phyloP scores from a whole-genome alignment of 1,140 invertebrate species.

The Aphis craccivora region DNA sequence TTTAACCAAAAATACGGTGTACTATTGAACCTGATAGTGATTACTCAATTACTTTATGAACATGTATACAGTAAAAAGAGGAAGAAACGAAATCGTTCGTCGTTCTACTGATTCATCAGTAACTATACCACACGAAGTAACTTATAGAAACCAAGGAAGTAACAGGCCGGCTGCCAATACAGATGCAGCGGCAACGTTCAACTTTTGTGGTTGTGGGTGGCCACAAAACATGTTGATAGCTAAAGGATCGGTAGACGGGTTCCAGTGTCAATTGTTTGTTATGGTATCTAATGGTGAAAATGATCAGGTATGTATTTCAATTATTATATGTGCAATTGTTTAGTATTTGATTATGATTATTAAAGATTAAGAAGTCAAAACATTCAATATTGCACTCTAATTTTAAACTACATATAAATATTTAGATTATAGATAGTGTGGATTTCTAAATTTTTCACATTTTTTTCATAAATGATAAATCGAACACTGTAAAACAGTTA shows the following conservation, averaged over 20 bases:
- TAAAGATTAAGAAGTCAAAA: background rate
- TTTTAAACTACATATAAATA: background rate
- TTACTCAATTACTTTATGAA: background rate
- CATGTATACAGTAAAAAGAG: conserved; percentile 66
- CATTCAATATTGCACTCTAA: background rate
- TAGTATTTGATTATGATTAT: background rate
- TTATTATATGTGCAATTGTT: background rate
- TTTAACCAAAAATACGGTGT: background rate
- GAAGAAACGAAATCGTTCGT: conserved; percentile 69
- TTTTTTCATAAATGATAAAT: background rate
- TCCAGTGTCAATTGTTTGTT: conserved; percentile 76
- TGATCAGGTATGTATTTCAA: conserved; percentile 68
- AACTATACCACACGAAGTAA: conserved; percentile 73
- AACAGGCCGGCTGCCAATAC: conserved; percentile 63
- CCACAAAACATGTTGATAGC: conserved; percentile 84
- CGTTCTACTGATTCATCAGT: conserved; percentile 68
- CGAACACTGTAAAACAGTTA: background rate
- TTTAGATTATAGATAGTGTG: background rate
- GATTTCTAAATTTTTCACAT: background rate
- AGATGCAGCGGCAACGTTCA: conserved; percentile 64
- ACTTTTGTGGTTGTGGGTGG: conserved; percentile 89
- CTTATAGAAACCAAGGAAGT: conserved; percentile 69
- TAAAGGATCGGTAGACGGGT: conserved; percentile 75
- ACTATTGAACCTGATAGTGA: too few relatives aligned
- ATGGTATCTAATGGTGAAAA: conserved; percentile 82